phyloP scores from a whole-genome alignment of 2,888 invertebrate genomes.

The Lochmaea crataegi region DNA sequence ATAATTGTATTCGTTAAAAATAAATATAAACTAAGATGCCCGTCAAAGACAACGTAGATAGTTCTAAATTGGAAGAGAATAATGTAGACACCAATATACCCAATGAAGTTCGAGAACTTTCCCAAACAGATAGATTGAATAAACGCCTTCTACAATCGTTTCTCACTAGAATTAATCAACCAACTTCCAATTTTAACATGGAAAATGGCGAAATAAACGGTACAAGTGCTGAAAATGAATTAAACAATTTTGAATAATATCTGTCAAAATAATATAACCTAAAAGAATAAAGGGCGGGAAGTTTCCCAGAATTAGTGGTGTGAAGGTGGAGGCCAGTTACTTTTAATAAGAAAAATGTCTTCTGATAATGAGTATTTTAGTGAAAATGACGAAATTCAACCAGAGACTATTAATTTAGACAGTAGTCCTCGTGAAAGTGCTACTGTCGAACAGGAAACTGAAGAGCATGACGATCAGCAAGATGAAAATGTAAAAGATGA shows the following conservation, averaged over 20 bases:
- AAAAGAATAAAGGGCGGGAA: conserved; percentile 43
- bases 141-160: conserved; percentile 74
- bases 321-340: background rate
- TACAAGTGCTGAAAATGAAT: conserved; percentile 1
- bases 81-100: conserved; percentile 12
- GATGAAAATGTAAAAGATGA: conserved; percentile 54
- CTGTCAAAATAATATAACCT: conserved; percentile 36
- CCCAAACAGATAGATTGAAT: conserved; percentile 75
- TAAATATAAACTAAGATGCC: conserved; percentile 30
- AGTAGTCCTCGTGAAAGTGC: conserved; percentile 46
- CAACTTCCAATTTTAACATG: conserved; percentile 38
- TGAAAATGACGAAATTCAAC: conserved; percentile 30
- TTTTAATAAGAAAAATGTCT: conserved; percentile 45
- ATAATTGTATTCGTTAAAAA: background rate
- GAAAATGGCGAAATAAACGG: conserved; percentile 15
- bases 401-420: conserved; percentile 33
- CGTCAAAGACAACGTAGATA: conserved; percentile 27
- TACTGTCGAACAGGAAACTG: conserved; percentile 43
- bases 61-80: conserved; percentile 13
- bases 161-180: conserved; percentile 70
- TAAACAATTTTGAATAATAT: conserved; percentile 19
- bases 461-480: conserved; percentile 40
- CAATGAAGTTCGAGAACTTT: conserved; percentile 59
- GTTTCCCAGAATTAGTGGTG: background rate
- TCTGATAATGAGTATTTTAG: conserved; percentile 45